Conservation (phyloP, 1,140 invertebrate species). For the Brachionus rubens region DNA sequence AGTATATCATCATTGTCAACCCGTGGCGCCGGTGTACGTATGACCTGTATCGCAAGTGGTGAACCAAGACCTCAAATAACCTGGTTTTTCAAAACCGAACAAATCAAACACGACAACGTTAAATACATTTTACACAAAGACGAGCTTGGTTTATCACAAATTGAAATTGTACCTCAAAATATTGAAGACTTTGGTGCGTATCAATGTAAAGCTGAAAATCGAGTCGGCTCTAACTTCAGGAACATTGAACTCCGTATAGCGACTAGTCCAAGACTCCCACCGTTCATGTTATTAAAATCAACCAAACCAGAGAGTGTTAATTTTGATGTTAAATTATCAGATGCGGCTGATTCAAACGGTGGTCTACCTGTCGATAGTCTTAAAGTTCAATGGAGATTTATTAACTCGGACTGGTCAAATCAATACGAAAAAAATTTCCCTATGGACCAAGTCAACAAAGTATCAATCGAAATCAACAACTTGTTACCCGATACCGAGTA, state of each 20-base stretch:
- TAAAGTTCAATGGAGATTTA: conserved; percentile 36
- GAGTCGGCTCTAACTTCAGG: background rate
- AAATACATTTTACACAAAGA: background rate
- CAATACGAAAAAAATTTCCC: conserved; percentile 26
- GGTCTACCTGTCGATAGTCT: conserved; percentile 4
- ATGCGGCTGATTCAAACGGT: background rate
- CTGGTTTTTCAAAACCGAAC: conserved; percentile 20
- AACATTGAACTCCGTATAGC: conserved; percentile 15
- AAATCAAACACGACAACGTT: conserved; percentile 1
- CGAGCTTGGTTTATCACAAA: background rate
- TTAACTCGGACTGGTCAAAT: conserved; percentile 17
- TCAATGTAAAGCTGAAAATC: conserved; percentile 33
- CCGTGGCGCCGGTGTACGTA: background rate
- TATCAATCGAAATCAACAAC: background rate
- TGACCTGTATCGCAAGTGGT: conserved; percentile 26
- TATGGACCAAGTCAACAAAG: background rate
- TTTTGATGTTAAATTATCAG: conserved; percentile 2
- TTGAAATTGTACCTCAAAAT: background rate
- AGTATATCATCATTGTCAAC: background rate
- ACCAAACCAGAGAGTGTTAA: background rate
- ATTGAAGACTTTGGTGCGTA: background rate
- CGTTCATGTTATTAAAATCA: background rate
- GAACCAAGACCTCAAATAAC: conserved; percentile 29
- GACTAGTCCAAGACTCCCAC: background rate
- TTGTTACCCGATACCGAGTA: conserved; percentile 34